Evolutionary conservation across 2,797 vertebrate genomes (phyloP).

Genomic region (Anableps anableps): DNA sequence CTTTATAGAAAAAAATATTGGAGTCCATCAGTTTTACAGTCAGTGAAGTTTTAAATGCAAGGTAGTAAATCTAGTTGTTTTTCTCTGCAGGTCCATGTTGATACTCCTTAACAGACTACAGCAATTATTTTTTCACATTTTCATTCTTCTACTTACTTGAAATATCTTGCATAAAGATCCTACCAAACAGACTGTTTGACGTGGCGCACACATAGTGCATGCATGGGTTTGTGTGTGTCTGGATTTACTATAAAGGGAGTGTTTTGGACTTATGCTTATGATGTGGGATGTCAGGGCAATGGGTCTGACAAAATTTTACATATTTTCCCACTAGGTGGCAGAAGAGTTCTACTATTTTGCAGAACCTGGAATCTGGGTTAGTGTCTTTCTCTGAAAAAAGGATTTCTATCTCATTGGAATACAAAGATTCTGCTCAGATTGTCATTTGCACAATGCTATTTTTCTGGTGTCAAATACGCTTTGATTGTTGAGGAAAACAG

Average conservation of each 20-base stretch:
- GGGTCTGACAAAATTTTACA: not conserved
- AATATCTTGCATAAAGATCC: not conserved
- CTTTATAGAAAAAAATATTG: not conserved
- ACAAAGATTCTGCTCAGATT: constrained; percentile 28
- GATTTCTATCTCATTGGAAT: not conserved
- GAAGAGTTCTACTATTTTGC: constrained; percentile 65
- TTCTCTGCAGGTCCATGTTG: not conserved
- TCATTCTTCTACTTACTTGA: not conserved
- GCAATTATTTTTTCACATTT: too few relatives aligned
- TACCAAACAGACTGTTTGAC: too few relatives aligned
- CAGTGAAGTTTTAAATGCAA: not conserved
- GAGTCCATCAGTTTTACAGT: not conserved
- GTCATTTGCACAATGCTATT: constrained; percentile 36
- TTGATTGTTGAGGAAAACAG: constrained; percentile 5
- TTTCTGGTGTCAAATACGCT: constrained; percentile 42
- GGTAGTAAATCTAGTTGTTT: not conserved
- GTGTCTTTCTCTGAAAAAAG: not conserved
- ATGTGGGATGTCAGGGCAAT: too few relatives aligned
- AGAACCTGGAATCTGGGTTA: not conserved
- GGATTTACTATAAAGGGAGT: not conserved
- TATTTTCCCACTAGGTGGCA: constrained; percentile 79
- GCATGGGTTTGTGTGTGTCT: not conserved
- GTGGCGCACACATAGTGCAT: too few relatives aligned
- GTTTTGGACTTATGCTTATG: not conserved
- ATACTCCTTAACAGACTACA: not conserved